Base-by-base conservation (phyloP, 2,888 invertebrate genomes). In the Acrobasis suavella region DNA sequence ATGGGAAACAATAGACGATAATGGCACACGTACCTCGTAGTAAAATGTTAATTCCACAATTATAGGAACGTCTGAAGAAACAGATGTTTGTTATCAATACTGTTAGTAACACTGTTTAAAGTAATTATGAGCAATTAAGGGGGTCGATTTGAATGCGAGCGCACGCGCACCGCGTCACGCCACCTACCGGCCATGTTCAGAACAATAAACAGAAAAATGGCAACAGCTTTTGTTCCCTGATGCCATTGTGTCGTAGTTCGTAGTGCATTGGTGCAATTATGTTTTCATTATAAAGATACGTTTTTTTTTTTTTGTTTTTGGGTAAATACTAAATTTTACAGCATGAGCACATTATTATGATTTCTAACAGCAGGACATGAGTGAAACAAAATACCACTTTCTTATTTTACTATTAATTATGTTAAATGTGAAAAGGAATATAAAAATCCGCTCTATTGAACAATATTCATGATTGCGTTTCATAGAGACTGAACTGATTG, bases 181-280 rank as follows among this genome's bases (percentile, higher is more conserved):
- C 81, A 87, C 85, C 85, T 83, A 77, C 89, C 56, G 42, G 17
- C 56, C 89, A 91, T 87, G 88, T 88, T 91, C 89, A 87, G 78
- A 89, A 91, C 89, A 90, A 91, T 90, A 78, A 85, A 71, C 74
- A 86, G 85, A 81, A 86, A 90, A 88, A 91, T 87, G 89, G 89
- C 81, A 80, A 82, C 86, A 89, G 89, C 89, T 90, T 91, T 91
- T 89, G 89, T 90, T 90, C 82, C 80, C 76, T 70, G 67, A 72
- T 68, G 78, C 85, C 77, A 89, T 90, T 89, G 89, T 89, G 76
- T 56, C 42, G 56, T 16, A 42, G 16, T 12, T 14, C 3, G 5
- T 12, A 14, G n/a, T 46, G 46, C 46, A 46, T 42, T 0, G 12
- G 14, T 42, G 42, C 42, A 46, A 32, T n/a, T 10, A 12, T 42